phyloP scores from a whole-genome alignment of 2,888 invertebrate genomes.

The Ecdyonurus torrentis region DNA sequence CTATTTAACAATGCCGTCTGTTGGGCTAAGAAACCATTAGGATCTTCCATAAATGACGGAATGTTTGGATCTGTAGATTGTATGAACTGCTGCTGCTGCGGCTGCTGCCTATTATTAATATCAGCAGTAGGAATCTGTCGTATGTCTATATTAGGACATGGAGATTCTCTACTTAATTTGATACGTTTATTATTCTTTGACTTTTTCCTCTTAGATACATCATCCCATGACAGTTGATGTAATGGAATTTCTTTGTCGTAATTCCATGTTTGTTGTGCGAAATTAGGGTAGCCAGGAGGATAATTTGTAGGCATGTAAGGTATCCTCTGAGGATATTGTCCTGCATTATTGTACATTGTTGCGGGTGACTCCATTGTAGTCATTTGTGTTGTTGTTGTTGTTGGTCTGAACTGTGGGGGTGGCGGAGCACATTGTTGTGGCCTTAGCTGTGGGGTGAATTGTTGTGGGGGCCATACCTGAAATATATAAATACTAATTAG shows the following conservation, averaged over 20 bases:
- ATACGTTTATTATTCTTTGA: slow-evolving; percentile 5
- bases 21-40: slow-evolving; percentile 77
- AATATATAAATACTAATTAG: too few species aligned
- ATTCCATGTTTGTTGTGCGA: too few species aligned
- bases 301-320: too few species aligned
- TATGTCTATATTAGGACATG: slow-evolving; percentile 42
- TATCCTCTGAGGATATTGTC: too few species aligned
- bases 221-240: slow-evolving; percentile 20
- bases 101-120: slow-evolving; percentile 21
- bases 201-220: slow-evolving; percentile 29
- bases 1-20: slow-evolving; percentile 75
- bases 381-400: slow-evolving; percentile 16
- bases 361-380: slow-evolving; percentile 17
- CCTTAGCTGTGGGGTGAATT: too few species aligned
- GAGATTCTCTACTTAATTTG: slow-evolving; percentile 17
- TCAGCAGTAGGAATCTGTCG: slow-evolving; percentile 33
- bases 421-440: too few species aligned
- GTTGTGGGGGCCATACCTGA: too few species aligned
- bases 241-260: background rate
- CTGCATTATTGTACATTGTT: slow-evolving; percentile 17
- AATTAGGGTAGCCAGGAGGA: too few species aligned
- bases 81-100: slow-evolving; percentile 19
- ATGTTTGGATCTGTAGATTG: slow-evolving; percentile 21
- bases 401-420: slow-evolving; percentile 17
- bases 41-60: slow-evolving; percentile 82